A percentile compares a stretch with the other conserved stretches of the same genome.
Conservation (phyloP, 2,888 invertebrate species). For the Acleris literana region DNA sequence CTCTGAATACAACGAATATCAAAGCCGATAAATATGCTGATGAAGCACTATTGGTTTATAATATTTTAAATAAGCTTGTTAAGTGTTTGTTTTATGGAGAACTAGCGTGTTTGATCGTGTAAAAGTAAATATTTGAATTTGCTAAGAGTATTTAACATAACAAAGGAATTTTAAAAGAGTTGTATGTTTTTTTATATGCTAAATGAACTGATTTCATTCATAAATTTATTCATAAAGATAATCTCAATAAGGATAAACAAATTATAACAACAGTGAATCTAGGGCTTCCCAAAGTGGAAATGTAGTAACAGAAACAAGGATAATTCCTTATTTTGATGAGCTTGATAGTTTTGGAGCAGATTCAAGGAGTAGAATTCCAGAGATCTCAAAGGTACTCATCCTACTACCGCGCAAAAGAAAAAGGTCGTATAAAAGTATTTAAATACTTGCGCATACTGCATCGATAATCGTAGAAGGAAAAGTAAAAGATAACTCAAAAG, state of each 20-base stretch:
- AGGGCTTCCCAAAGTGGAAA: background rate
- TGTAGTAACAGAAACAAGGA: conserved; percentile 2
- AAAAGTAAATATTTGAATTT: too few relatives aligned
- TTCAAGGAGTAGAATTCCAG: background rate
- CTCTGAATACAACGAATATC: background rate
- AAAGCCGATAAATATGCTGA: background rate
- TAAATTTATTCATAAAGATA: background rate
- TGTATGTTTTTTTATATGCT: too few relatives aligned
- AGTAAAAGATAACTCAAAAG: too few relatives aligned
- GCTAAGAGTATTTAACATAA: background rate
- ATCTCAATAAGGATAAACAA: background rate
- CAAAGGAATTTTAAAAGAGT: background rate
- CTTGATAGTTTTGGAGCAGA: background rate
- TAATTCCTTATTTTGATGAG: background rate
- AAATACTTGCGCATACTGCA: background rate
- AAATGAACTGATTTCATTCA: too few relatives aligned
- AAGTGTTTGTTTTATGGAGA: too few relatives aligned
- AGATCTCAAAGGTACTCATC: background rate
- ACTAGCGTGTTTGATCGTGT: too few relatives aligned
- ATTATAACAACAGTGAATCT: background rate
- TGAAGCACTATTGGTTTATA: background rate
- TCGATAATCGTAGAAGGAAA: too few relatives aligned
- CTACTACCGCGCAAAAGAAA: too few relatives aligned
- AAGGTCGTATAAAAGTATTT: background rate
- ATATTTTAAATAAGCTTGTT: too few relatives aligned